Evolutionary conservation across 2,888 invertebrate species (phyloP).

Genomic region (Biston betularia): DNA sequence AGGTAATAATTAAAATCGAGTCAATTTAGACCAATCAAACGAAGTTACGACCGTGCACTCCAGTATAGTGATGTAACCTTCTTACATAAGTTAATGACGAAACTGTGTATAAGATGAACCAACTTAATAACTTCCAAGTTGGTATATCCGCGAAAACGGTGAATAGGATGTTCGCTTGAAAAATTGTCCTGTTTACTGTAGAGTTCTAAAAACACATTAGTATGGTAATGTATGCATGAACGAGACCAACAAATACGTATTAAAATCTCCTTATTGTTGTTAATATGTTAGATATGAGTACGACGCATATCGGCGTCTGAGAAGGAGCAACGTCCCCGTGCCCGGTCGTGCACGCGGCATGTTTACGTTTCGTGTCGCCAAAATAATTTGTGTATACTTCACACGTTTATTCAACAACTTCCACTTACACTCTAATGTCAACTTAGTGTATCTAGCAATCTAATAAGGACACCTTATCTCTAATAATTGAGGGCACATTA

Average conservation of each 20-base stretch:
- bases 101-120: slow-evolving; percentile 69
- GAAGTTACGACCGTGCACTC: slow-evolving; percentile 62
- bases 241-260: slow-evolving; percentile 29
- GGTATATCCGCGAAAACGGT: slow-evolving; percentile 46
- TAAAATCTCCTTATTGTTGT: slow-evolving; percentile 37
- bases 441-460: slow-evolving; percentile 43
- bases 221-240: slow-evolving; percentile 26
- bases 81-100: slow-evolving; percentile 78
- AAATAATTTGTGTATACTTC: slow-evolving; percentile 62
- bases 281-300: slow-evolving; percentile 41
- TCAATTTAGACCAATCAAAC: slow-evolving; percentile 35
- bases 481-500: slow-evolving; percentile 59
- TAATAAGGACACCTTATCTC: slow-evolving; percentile 57
- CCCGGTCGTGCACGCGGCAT: slow-evolving; percentile 69
- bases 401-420: slow-evolving; percentile 41
- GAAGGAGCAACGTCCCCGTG: slow-evolving; percentile 75
- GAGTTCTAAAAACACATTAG: slow-evolving; percentile 27
- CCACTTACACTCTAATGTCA: slow-evolving; percentile 21
- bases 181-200: slow-evolving; percentile 9
- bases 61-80: slow-evolving; percentile 72
- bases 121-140: slow-evolving; percentile 68
- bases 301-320: slow-evolving; percentile 56
- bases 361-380: slow-evolving; percentile 68
- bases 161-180: slow-evolving; percentile 11
- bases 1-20: slow-evolving; percentile 10